phyloP scores from a whole-genome alignment of 2,888 invertebrate species.

The Hipparchia semele region DNA sequence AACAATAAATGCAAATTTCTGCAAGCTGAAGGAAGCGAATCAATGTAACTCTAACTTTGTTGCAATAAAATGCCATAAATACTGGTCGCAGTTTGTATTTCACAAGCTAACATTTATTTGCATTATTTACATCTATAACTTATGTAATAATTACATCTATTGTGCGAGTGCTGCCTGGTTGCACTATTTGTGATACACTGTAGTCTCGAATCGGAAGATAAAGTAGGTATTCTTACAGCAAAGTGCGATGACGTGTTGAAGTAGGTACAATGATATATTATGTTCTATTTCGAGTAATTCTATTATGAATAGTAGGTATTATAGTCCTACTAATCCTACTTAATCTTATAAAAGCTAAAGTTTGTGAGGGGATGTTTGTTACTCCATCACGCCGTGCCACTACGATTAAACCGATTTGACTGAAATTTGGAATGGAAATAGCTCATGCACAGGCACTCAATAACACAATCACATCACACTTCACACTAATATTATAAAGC shows the following conservation, averaged over 20 bases:
- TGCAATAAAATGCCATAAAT: conserved; percentile 37
- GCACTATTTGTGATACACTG: conserved; percentile 27
- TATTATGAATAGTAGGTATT: too few species aligned
- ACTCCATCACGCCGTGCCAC: too few species aligned
- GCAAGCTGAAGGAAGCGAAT: conserved; percentile 26
- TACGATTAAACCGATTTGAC: too few species aligned
- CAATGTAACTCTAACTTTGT: conserved; percentile 29
- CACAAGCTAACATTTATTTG: conserved; percentile 31
- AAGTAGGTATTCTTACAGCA: conserved; percentile 15
- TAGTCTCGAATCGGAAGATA: conserved; percentile 8
- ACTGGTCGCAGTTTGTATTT: conserved; percentile 31
- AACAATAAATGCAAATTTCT: conserved; percentile 16
- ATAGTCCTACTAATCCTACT: too few species aligned
- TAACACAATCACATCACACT: too few species aligned
- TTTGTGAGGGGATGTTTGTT: too few species aligned
- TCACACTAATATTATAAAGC: too few species aligned
- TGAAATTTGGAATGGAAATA: too few species aligned
- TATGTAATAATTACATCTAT: conserved; percentile 36
- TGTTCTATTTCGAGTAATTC: too few species aligned
- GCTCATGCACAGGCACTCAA: too few species aligned
- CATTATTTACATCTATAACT: conserved; percentile 35
- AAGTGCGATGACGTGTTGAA: neutral
- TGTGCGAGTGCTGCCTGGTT: conserved; percentile 33
- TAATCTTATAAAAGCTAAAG: too few species aligned
- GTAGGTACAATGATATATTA: neutral